Conservation (phyloP, 92 coral and sea anemone genomes). For the Pocillopora grandis region DNA sequence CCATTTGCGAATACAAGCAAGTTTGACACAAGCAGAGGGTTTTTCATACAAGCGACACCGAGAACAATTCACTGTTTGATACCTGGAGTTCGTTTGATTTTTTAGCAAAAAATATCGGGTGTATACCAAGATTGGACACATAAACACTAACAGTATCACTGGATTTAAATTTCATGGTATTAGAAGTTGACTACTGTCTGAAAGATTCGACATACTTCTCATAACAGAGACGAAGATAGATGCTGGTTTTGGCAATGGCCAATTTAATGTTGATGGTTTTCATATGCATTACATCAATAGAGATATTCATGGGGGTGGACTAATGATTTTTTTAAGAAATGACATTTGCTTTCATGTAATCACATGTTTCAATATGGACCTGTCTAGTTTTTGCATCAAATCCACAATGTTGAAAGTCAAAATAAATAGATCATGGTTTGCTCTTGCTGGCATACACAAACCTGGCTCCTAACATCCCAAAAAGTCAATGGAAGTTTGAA, state of each 20-base stretch:
- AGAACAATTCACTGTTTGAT: slow-evolving; percentile 6
- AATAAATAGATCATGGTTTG: slow-evolving; percentile 26
- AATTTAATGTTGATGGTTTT: slow-evolving; percentile 34
- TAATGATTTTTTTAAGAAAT: slow-evolving; percentile 34
- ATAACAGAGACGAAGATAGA: slow-evolving; percentile 48
- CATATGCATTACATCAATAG: slow-evolving; percentile 36
- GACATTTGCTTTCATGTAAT: slow-evolving; percentile 35
- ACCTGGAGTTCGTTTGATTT: slow-evolving; percentile 19
- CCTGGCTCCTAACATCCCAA: slow-evolving; percentile 27
- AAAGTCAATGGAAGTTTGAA: neutral
- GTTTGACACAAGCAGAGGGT: slow-evolving; percentile 29
- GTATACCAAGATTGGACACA: slow-evolving; percentile 40
- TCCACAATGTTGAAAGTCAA: slow-evolving; percentile 34
- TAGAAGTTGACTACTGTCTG: slow-evolving; percentile 33
- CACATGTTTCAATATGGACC: slow-evolving; percentile 20
- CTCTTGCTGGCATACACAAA: slow-evolving; percentile 35
- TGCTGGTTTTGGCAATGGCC: slow-evolving; percentile 9
- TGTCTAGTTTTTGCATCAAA: slow-evolving; percentile 24
- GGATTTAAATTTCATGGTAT: slow-evolving; percentile 8
- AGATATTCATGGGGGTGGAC: slow-evolving; percentile 46
- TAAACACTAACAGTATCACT: slow-evolving; percentile 34
- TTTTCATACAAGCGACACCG: slow-evolving; percentile 10
- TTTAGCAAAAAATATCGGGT: slow-evolving; percentile 18
- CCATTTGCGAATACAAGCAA: slow-evolving; percentile 36
- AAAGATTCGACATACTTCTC: slow-evolving; percentile 33